Evolutionary conservation across 2,888 invertebrate genomes (phyloP), one percentile per base, ranked within the genome.

Genomic region (Acrobasis consociella): DNA sequence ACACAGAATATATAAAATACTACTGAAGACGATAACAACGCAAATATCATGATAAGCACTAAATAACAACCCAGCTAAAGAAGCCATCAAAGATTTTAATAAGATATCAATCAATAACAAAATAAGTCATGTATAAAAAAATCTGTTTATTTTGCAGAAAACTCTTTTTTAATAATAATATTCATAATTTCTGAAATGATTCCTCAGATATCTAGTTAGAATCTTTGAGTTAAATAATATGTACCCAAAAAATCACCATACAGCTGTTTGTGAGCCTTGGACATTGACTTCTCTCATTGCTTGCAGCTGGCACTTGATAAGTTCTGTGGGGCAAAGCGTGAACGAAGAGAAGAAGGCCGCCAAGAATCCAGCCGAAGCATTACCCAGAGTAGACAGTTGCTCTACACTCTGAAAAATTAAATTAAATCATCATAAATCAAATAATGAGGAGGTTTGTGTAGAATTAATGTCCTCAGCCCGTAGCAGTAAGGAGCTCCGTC

Each of bases 261-360:
- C 91, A 86, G 83, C 86, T 80, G 89, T 84, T 85, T 90, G 91
- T 66, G 88, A 80, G 67, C 85, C 82, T 60, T 85, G 85, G 55
- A 90, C 76, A 74, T 84, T 89, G 75, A 95, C 93, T 91, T 99
- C 99, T 70, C 96, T 93, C 94, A 98, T 95, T 0, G 99, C 99
- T 89, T 99, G 99, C 58, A 99, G 92, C 75, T 97, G 96, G 86
- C 99, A 99, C 89, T 99, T 99, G 69, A 99, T 95, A 67, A 99
- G 93, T 88, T 99, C 99, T 0, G 99, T 99, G 0, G 99, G 99
- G 77, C 99, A 99, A 22, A 99, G 93, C 0, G 98, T 97, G 71
- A 99, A 95, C 0, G 99, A 97, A 0, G 99, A 99, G 85, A 99
- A 99, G 85, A 99, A 98, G 1, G 99, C 98, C 5, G 99, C 99